phyloP scores from a whole-genome alignment of 2,113 vertebrate genomes.

The Caranx melampygus region DNA sequence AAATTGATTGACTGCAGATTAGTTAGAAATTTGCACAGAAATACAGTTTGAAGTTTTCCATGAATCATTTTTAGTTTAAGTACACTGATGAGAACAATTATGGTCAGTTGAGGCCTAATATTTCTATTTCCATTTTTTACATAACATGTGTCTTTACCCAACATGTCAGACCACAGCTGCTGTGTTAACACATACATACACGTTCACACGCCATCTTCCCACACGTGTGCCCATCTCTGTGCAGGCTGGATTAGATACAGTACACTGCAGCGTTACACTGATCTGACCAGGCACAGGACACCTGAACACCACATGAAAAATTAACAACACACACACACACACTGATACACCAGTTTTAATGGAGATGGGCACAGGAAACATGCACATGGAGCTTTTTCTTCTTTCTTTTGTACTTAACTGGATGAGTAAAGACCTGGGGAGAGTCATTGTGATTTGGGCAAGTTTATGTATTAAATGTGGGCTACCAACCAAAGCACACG shows the following conservation, averaged over 20 bases:
- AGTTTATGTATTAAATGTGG: no score
- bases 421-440: not conserved
- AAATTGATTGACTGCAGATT: not conserved
- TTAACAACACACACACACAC: conserved; percentile 54
- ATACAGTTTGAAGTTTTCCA: not conserved
- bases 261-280: conserved; percentile 41
- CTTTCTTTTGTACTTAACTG: not conserved
- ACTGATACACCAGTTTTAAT: conserved; percentile 6
- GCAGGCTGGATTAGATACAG: conserved; percentile 10
- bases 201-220: not conserved
- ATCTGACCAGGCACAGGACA: conserved; percentile 48
- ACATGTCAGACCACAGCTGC: no score
- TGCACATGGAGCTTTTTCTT: not conserved
- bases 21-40: not conserved
- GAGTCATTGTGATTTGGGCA: not conserved
- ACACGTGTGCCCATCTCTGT: not conserved
- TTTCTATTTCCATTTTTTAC: no score
- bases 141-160: no score
- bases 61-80: no score
- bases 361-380: not conserved
- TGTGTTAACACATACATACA: no score
- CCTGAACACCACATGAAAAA: conserved; percentile 66
- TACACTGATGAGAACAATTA: no score
- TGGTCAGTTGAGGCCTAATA: no score
- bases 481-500: no score